phyloP scores from a whole-genome alignment of 1,140 invertebrate genomes.

The Papilio machaon region DNA sequence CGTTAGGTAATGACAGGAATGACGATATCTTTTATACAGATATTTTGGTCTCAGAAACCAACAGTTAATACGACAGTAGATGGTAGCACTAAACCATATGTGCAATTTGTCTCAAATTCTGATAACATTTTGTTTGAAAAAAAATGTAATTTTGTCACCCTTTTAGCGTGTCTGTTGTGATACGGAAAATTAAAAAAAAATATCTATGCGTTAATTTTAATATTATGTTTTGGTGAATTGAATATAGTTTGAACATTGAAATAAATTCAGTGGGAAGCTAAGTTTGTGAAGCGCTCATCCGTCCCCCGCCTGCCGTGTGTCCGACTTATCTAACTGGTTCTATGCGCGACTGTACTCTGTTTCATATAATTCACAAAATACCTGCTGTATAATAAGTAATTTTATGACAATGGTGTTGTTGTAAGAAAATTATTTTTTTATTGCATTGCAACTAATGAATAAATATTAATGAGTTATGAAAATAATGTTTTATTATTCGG shows the following conservation, averaged over 20 bases:
- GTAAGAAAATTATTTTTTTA: no score
- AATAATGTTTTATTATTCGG: neutral
- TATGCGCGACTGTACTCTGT: neutral
- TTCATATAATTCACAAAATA: constrained; percentile 11
- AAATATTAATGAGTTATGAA: neutral
- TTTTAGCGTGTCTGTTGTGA: no score
- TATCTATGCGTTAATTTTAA: no score
- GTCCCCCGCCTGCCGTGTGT: neutral
- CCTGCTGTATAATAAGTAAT: neutral
- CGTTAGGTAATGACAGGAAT: no score
- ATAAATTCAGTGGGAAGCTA: constrained; percentile 13
- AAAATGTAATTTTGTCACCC: no score
- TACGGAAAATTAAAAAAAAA: no score
- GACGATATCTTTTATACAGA: neutral
- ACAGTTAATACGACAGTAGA: no score
- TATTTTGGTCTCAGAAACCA: no score
- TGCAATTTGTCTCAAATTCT: no score
- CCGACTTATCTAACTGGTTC: constrained; percentile 8
- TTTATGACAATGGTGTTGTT: neutral
- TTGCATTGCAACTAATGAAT: no score
- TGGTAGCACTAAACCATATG: no score
- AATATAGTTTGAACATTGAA: constrained; percentile 4
- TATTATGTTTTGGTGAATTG: neutral
- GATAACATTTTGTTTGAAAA: no score
- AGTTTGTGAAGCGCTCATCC: neutral